Percentiles rank a stretch among this genome's conserved stretches.
phyloP scores from a whole-genome alignment of 2,113 vertebrate species.

The Malurus elegans region DNA sequence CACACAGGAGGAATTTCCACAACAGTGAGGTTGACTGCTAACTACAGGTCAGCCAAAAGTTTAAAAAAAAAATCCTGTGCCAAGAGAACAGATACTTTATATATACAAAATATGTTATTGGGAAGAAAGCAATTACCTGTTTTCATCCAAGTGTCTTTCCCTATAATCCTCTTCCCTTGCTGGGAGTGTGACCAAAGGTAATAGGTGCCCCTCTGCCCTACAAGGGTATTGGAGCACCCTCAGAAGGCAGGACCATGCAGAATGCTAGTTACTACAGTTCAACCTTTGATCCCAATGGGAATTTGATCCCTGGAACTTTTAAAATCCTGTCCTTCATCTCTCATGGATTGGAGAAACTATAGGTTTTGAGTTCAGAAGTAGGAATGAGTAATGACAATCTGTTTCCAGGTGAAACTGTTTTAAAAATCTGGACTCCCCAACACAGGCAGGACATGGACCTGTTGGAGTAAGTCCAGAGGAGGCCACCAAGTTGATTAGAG shows the following conservation, averaged over 20 bases:
- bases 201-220: neutral
- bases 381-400: neutral
- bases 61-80: neutral
- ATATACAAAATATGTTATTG: neutral
- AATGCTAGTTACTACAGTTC: neutral
- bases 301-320: neutral
- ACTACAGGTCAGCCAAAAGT: neutral
- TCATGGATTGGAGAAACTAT: neutral
- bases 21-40: neutral
- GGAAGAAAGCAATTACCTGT: neutral
- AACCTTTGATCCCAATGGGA: fast-evolving
- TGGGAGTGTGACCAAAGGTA: fast-evolving
- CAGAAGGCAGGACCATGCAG: neutral
- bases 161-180: neutral
- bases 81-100: neutral
- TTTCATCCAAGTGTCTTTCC: neutral
- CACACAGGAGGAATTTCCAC: neutral
- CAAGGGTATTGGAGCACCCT: fast-evolving
- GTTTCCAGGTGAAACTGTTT: neutral
- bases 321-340: neutral
- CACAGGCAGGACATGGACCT: neutral
- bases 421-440: neutral
- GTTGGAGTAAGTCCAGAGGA: neutral
- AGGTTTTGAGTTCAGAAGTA: neutral
- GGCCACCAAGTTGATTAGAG: neutral